Conservation (phyloP, 2,888 invertebrate genomes). For the Chironomus riparius region DNA sequence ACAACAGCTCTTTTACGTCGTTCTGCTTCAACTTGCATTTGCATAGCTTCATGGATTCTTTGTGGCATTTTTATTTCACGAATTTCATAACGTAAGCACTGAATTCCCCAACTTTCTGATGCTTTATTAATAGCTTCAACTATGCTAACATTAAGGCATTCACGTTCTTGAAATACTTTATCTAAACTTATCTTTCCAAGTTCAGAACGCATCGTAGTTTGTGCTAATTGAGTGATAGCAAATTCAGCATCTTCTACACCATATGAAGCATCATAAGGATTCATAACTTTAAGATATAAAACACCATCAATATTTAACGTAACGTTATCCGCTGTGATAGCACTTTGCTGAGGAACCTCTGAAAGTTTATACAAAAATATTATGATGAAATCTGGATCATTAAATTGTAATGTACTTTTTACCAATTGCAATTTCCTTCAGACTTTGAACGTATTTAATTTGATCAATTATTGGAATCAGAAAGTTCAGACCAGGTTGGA, state of each 20-base stretch:
- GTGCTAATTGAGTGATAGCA: slow-evolving; percentile 96
- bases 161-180: slow-evolving; percentile 93
- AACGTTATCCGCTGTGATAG: slow-evolving; percentile 96
- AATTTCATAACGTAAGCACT: slow-evolving; percentile 91
- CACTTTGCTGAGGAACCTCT: slow-evolving; percentile 89
- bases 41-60: slow-evolving; percentile 97
- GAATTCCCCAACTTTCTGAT: slow-evolving; percentile 96
- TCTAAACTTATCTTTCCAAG: slow-evolving; percentile 95
- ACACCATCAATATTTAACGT: slow-evolving; percentile 95
- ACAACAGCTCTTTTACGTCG: slow-evolving; percentile 92
- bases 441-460: slow-evolving; percentile 94
- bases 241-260: slow-evolving; percentile 99
- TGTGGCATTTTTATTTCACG: slow-evolving; percentile 70
- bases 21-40: slow-evolving; percentile 99
- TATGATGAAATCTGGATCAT: neutral
- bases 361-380: neutral
- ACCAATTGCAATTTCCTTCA: slow-evolving; percentile 99
- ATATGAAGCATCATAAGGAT: slow-evolving; percentile 77
- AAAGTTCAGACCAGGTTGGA: slow-evolving; percentile 91
- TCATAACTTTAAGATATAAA: slow-evolving; percentile 82
- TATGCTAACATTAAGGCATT: slow-evolving; percentile 87
- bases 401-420: neutral
- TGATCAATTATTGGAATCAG: slow-evolving; percentile 84
- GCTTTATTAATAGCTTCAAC: slow-evolving; percentile 97
- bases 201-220: slow-evolving; percentile 99